phyloP scores from a whole-genome alignment of 1,140 invertebrate genomes.

The Drosophila malerkotliana region DNA sequence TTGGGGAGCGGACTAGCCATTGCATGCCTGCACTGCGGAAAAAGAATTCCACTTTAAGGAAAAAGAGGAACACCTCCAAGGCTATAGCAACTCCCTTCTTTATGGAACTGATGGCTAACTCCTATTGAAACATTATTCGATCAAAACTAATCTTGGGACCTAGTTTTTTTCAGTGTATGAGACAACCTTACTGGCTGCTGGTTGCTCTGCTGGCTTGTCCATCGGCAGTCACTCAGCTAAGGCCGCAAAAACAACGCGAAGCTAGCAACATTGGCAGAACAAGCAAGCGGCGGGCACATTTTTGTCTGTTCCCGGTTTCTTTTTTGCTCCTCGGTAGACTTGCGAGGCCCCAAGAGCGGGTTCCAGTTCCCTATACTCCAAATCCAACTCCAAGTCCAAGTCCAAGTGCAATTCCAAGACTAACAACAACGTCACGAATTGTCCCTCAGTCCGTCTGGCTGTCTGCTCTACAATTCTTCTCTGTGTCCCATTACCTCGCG shows the following conservation, averaged over 20 bases:
- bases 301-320: constrained; percentile 43
- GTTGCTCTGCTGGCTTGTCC: constrained; percentile 38
- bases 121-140: too few relatives aligned
- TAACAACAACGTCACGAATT: constrained; percentile 83
- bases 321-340: constrained; percentile 12
- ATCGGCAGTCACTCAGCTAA: constrained; percentile 51
- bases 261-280: constrained; percentile 48
- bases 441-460: constrained; percentile 67
- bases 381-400: constrained; percentile 28
- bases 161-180: constrained; percentile 7
- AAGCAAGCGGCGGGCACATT: constrained; percentile 52
- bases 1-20: constrained; percentile 25
- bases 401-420: constrained; percentile 68
- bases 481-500: constrained; percentile 46
- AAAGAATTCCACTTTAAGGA: not conserved
- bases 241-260: constrained; percentile 22
- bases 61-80: too few relatives aligned
- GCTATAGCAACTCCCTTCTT: not conserved
- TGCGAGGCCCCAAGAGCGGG: constrained; percentile 3
- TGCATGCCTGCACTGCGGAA: not conserved
- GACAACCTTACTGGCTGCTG: constrained; percentile 28
- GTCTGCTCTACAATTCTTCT: constrained; percentile 74
- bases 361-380: not conserved
- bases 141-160: too few relatives aligned
- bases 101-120: too few relatives aligned